phyloP scores from a whole-genome alignment of 2,113 vertebrate genomes.

The Albula glossodonta region DNA sequence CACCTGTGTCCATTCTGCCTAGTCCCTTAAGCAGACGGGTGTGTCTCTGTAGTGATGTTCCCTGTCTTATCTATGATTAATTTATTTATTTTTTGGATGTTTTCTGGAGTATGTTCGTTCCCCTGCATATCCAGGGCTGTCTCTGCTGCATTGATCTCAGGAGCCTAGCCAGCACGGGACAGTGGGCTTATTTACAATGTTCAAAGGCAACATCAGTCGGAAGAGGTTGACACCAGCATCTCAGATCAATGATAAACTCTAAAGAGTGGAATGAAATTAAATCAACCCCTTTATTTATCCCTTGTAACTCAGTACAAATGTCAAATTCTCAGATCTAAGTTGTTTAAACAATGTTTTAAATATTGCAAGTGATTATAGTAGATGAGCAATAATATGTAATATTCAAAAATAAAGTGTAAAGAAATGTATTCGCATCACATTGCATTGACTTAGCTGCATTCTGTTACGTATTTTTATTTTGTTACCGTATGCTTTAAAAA shows the following conservation, averaged over 20 bases:
- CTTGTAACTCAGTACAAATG: constrained; percentile 42
- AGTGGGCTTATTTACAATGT: neutral
- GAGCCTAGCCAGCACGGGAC: neutral
- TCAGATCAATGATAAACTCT: constrained; percentile 49
- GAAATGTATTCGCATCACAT: neutral
- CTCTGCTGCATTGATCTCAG: constrained; percentile 9
- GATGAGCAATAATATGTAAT: constrained; percentile 86
- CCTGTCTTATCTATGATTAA: neutral
- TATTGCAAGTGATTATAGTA: constrained; percentile 82
- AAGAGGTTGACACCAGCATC: constrained; percentile 71
- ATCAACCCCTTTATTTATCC: constrained; percentile 40
- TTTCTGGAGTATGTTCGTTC: neutral
- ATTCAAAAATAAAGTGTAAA: constrained; percentile 62
- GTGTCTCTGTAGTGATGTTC: too few species aligned
- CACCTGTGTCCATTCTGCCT: neutral
- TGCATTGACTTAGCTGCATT: too few species aligned
- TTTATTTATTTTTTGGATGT: neutral
- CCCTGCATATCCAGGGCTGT: constrained; percentile 3
- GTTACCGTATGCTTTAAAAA: too few species aligned
- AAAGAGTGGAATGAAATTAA: constrained; percentile 48
- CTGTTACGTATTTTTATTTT: too few species aligned
- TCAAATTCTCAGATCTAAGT: constrained; percentile 50
- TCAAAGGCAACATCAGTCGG: constrained; percentile 14
- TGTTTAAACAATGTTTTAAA: constrained; percentile 67
- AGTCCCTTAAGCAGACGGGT: neutral